Conservation (phyloP, 2,113 vertebrate species). For the Cricetomys ansorgei region DNA sequence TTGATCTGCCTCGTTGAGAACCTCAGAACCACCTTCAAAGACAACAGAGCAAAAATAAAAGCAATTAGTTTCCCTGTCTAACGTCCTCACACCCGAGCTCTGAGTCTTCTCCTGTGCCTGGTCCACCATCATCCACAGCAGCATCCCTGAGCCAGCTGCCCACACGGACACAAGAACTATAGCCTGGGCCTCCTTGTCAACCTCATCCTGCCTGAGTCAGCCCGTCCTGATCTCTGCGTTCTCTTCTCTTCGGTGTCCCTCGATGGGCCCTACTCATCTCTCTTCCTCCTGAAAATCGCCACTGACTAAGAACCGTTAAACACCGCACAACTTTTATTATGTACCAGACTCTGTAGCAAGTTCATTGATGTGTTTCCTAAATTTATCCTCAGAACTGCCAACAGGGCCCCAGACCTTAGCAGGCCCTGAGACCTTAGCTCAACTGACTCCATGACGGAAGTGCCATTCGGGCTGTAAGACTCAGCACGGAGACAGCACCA, state of each 20-base stretch:
- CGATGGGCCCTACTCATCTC: background rate
- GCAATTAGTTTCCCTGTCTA: rapidly evolving
- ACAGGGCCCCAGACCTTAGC: no score
- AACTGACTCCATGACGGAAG: no score
- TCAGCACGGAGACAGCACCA: no score
- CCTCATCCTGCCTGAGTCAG: no score
- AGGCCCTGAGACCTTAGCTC: no score
- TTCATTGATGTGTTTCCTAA: background rate
- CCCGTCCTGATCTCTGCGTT: background rate
- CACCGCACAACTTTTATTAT: background rate
- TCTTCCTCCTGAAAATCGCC: background rate
- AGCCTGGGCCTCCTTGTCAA: no score
- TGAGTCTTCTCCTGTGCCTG: background rate
- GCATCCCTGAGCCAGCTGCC: background rate
- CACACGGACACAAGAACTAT: no score
- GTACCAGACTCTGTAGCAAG: background rate
- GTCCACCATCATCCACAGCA: no score
- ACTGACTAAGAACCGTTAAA: background rate
- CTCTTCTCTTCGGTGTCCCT: background rate
- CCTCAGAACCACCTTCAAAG: background rate
- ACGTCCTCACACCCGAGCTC: no score
- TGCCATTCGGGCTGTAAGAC: no score
- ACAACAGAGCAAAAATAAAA: background rate
- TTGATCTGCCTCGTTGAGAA: background rate
- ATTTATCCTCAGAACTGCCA: background rate